These are phyloP conservation scores for Macroglossus sobrinus DNA, from an alignment of 2,113 vertebrate genomes.

Conservation along the genomic window DNA sequence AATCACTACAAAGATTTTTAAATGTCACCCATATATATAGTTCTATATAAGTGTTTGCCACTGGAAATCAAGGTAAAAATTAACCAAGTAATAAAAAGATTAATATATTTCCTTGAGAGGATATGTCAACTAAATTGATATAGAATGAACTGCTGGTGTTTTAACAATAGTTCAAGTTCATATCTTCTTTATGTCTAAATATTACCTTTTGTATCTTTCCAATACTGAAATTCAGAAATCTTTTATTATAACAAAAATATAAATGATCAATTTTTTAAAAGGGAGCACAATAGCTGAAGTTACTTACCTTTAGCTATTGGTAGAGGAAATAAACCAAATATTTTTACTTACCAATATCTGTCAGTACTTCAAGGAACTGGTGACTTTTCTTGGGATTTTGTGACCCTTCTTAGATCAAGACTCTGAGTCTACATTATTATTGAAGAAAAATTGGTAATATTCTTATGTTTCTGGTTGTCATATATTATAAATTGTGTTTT, in stretches of 20 bases:
- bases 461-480: neutral
- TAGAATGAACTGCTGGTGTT: neutral
- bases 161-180: neutral
- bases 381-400: neutral
- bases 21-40: neutral
- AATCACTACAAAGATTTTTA: neutral
- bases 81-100: neutral
- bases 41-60: neutral
- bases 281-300: neutral
- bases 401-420: neutral
- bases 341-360: neutral
- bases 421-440: neutral
- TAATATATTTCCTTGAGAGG: neutral
- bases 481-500: neutral
- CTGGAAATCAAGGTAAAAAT: neutral
- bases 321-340: neutral
- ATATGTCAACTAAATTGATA: neutral
- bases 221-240: neutral
- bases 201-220: neutral
- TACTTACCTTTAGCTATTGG: neutral
- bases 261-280: neutral
- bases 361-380: neutral
- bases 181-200: neutral
- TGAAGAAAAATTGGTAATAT: neutral
- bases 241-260: constrained; percentile 5